These are phyloP conservation scores for Rafetus swinhoei DNA, from an alignment of 2,113 vertebrate species.

Conservation along the genomic window DNA sequence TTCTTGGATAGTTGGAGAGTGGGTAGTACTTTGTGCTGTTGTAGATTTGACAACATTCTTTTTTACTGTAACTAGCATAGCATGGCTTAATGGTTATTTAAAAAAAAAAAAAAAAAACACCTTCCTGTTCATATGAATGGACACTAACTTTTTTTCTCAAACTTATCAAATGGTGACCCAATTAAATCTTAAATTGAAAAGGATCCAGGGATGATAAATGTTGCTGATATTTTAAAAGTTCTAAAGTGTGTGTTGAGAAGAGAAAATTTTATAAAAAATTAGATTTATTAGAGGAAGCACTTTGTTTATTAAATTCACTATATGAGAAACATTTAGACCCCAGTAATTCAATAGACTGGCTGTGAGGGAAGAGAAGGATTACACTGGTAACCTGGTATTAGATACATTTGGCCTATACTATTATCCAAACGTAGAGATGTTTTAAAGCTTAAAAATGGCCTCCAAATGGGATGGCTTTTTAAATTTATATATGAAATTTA, in stretches of 20 bases:
- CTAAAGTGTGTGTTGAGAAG: accelerated
- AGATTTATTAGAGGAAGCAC: background rate
- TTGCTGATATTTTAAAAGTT: background rate
- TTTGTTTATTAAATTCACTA: background rate
- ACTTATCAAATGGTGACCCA: background rate
- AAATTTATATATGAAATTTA: background rate
- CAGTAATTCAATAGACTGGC: background rate
- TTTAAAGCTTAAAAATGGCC: background rate
- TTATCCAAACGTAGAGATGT: constrained; percentile 5
- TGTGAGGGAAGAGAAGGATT: background rate
- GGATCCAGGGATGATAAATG: background rate
- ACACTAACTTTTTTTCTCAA: background rate
- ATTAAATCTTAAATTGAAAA: background rate
- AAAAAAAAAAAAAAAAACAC: background rate
- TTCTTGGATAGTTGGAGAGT: background rate
- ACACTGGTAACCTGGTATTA: background rate
- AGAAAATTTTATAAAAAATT: background rate
- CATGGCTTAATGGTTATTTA: background rate
- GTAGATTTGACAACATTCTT: background rate
- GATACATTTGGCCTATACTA: background rate
- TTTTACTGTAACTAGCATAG: background rate
- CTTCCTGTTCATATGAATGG: background rate
- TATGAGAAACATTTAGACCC: background rate
- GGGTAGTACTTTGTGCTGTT: background rate
- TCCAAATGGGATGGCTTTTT: background rate